Conservation (phyloP, 2,797 vertebrate genomes). For the Microchirus variegatus region DNA sequence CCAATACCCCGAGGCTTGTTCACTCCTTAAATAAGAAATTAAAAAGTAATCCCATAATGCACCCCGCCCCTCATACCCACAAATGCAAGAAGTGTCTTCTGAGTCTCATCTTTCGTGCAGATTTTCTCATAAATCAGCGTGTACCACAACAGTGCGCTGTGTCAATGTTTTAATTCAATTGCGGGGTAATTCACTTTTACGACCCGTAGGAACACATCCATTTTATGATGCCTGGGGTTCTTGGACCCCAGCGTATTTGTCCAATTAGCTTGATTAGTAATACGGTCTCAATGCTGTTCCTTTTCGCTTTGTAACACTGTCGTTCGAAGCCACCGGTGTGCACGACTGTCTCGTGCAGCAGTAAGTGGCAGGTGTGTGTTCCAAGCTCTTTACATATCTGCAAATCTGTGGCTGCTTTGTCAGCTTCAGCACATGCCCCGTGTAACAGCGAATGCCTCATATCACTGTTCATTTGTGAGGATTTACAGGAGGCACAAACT, state of each 20-base stretch:
- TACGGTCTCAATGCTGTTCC: no score
- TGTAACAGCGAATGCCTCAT: constrained; percentile 23
- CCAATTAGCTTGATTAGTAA: no score
- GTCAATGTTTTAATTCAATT: no score
- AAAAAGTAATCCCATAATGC: no score
- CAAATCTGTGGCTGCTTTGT: constrained; percentile 31
- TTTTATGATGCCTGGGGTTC: no score
- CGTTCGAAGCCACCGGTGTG: not conserved
- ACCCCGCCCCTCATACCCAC: not conserved
- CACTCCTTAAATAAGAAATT: not conserved
- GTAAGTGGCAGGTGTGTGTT: constrained; percentile 24
- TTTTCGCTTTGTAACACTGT: not conserved
- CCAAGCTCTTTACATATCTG: constrained; percentile 19
- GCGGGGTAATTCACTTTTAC: no score
- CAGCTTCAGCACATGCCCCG: constrained; percentile 16
- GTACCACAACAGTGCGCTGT: no score
- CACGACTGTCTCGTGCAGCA: constrained; percentile 11
- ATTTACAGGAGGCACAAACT: constrained; percentile 28
- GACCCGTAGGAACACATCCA: no score
- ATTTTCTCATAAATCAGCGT: no score
- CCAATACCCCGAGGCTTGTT: not conserved
- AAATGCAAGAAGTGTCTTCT: no score
- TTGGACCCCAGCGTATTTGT: no score
- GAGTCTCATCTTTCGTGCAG: no score
- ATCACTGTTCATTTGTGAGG: constrained; percentile 35